Conservation (phyloP, 2,888 invertebrate species). For the Drosophila limbata region DNA sequence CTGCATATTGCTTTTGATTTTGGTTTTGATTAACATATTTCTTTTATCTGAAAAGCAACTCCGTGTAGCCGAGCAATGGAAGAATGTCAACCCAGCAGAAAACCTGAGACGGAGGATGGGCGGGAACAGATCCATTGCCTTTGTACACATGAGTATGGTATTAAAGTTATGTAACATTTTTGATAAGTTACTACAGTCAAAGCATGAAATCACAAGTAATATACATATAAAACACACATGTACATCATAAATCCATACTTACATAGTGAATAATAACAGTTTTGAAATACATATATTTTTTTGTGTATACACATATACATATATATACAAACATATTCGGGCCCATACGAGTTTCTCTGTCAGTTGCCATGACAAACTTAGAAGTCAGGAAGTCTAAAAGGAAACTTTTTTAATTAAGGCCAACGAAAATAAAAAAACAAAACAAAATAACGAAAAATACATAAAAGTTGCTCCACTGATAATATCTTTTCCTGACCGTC, state of each 20-base stretch:
- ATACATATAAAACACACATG: neutral
- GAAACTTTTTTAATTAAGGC: conserved; percentile 70
- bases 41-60: conserved; percentile 48
- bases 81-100: conserved; percentile 16
- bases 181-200: conserved; percentile 25
- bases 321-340: neutral
- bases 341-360: conserved; percentile 12
- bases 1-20: conserved; percentile 36
- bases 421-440: conserved; percentile 32
- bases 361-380: conserved; percentile 38
- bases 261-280: neutral
- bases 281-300: neutral
- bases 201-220: conserved; percentile 19
- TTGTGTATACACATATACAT: neutral
- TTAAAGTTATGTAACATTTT: conserved; percentile 43
- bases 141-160: conserved; percentile 36
- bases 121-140: conserved; percentile 2
- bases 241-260: neutral
- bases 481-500: conserved; percentile 52
- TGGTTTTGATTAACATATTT: conserved; percentile 62
- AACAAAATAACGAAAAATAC: conserved; percentile 7
- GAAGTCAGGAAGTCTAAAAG: conserved; percentile 18
- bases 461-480: conserved; percentile 37
- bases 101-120: neutral
- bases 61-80: conserved; percentile 7